phyloP scores from a whole-genome alignment of 1,140 invertebrate genomes.

The Andricus grossulariae region DNA sequence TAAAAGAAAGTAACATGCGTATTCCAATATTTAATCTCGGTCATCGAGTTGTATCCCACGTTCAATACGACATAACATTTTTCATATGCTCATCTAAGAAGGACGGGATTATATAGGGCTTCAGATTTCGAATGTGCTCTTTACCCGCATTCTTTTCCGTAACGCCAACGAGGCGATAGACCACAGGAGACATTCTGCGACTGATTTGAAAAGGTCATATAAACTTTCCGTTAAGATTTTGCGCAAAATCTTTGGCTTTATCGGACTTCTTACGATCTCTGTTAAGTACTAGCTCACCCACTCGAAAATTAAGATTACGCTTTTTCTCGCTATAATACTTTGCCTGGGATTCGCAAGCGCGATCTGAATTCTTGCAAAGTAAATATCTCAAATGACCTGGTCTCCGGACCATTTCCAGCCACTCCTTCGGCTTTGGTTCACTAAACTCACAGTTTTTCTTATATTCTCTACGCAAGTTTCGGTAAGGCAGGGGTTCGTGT shows the following conservation, averaged over 20 bases:
- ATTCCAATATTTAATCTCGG: too few species aligned
- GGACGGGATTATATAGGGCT: background rate
- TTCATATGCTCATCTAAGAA: too few species aligned
- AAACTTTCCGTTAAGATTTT: background rate
- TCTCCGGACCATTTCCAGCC: background rate
- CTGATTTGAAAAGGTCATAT: background rate
- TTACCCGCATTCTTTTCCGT: background rate
- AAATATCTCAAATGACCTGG: background rate
- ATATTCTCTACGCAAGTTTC: background rate
- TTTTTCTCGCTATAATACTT: background rate
- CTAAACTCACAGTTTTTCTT: background rate
- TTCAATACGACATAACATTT: too few species aligned
- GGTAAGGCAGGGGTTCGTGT: conserved; percentile 32
- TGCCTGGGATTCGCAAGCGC: background rate
- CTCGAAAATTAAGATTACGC: background rate
- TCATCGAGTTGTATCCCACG: too few species aligned
- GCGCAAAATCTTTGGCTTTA: background rate
- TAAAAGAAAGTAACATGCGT: too few species aligned
- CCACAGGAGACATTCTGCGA: background rate
- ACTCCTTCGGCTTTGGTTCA: background rate
- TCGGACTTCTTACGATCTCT: background rate
- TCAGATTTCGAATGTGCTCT: background rate
- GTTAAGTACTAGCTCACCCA: background rate
- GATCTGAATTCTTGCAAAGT: background rate
- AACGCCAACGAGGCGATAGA: background rate